Evolutionary conservation across 2,888 invertebrate species (phyloP).

Genomic region (Apamea crenata): DNA sequence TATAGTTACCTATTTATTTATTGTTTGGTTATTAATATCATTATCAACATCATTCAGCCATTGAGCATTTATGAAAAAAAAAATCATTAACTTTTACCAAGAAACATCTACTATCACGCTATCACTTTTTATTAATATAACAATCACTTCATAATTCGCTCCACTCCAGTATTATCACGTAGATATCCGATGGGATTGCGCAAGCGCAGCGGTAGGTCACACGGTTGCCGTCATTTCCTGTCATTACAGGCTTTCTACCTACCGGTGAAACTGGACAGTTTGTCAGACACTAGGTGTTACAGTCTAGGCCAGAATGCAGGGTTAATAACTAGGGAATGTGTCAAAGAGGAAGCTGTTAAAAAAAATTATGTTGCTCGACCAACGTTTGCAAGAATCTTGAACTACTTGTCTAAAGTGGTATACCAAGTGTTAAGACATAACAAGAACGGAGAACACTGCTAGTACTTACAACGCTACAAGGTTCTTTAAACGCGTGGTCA

Average conservation of each 20-base stretch:
- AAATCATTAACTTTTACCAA: slow-evolving; percentile 8
- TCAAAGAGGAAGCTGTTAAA: background rate
- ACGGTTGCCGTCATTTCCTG: slow-evolving; percentile 60
- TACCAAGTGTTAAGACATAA: background rate
- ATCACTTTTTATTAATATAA: slow-evolving; percentile 47
- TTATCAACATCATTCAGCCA: background rate
- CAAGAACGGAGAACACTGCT: background rate
- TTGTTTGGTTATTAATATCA: background rate
- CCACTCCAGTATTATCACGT: slow-evolving; percentile 55
- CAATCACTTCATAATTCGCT: slow-evolving; percentile 48
- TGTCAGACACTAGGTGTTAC: slow-evolving; percentile 17
- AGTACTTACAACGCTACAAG: background rate
- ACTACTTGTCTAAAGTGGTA: background rate
- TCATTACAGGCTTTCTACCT: slow-evolving; percentile 63
- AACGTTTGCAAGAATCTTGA: background rate
- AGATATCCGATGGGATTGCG: slow-evolving; percentile 63
- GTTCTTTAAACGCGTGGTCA: background rate
- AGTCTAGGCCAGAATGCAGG: slow-evolving; percentile 16
- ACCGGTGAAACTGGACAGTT: slow-evolving; percentile 49
- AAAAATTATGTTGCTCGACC: background rate
- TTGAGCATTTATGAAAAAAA: background rate
- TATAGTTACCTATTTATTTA: background rate
- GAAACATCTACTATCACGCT: slow-evolving; percentile 8
- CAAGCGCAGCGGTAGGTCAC: slow-evolving; percentile 63
- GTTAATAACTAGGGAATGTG: background rate